A percentile compares a stretch with the other conserved stretches of the same genome.
Conservation (phyloP, 2,113 vertebrate species). For the Rhinogobius similis region DNA sequence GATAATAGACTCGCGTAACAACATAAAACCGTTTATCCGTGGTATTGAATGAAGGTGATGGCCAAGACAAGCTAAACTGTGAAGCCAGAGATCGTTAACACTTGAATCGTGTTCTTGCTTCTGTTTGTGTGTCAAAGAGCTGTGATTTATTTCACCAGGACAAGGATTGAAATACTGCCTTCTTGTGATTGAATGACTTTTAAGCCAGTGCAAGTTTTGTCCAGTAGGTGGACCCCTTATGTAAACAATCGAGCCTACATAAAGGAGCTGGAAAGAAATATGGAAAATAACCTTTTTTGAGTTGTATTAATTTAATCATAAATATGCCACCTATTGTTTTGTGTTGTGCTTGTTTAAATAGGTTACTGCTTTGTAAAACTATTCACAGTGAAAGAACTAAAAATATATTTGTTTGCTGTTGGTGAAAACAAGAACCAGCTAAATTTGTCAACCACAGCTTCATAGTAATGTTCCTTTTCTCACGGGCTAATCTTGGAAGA, state of each 20-base stretch:
- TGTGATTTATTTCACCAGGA: neutral
- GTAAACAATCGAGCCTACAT: conserved; percentile 40
- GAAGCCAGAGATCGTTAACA: conserved; percentile 18
- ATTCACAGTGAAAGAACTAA: neutral
- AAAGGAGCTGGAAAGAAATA: neutral
- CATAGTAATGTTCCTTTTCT: conserved; percentile 60
- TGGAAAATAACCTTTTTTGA: neutral
- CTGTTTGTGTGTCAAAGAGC: neutral
- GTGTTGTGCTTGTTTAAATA: conserved; percentile 4
- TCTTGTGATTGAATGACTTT: neutral
- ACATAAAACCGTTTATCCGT: conserved; percentile 40
- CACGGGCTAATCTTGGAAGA: conserved; percentile 63
- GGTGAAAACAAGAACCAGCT: neutral
- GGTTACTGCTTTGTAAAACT: conserved; percentile 12
- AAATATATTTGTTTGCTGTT: too few species aligned
- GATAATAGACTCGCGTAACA: conserved; percentile 35
- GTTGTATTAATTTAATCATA: neutral
- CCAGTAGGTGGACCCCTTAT: conserved; percentile 69
- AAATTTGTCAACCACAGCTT: conserved; percentile 48
- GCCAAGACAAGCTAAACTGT: conserved; percentile 9
- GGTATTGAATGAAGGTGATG: conserved; percentile 34
- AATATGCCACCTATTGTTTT: neutral
- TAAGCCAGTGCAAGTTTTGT: conserved; percentile 17
- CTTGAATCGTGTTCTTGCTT: conserved; percentile 10
- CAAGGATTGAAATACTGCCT: neutral